Evolutionary conservation across 2,888 invertebrate species (phyloP).

Genomic region (Caenorhabditis uteleia): DNA sequence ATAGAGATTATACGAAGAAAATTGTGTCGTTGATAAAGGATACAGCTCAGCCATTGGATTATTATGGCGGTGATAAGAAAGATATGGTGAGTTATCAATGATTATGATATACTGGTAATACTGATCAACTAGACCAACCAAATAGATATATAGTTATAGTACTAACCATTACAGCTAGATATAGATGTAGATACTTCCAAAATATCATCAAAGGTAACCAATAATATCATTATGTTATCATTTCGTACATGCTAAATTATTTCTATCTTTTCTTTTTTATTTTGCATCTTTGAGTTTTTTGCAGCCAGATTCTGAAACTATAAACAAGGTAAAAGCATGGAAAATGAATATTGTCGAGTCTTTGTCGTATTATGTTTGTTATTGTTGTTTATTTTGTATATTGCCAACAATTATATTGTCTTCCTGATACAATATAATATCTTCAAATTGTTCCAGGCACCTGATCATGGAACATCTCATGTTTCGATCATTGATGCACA

Average conservation of each 20-base stretch:
- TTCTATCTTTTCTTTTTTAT: slow-evolving; percentile 2
- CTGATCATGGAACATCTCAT: slow-evolving; percentile 86
- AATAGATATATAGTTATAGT: neutral
- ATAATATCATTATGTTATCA: slow-evolving; percentile 11
- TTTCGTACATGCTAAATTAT: neutral
- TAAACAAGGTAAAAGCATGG: slow-evolving; percentile 36
- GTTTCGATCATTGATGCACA: slow-evolving; percentile 80
- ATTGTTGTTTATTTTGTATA: slow-evolving; percentile 5
- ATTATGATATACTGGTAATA: neutral
- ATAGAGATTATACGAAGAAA: slow-evolving; percentile 53
- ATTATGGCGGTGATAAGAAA: slow-evolving; percentile 71
- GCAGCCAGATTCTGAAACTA: slow-evolving; percentile 35
- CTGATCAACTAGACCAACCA: neutral
- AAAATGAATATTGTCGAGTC: slow-evolving; percentile 19
- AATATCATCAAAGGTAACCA: slow-evolving; percentile 5
- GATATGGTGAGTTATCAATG: slow-evolving; percentile 27
- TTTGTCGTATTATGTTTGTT: slow-evolving; percentile 64
- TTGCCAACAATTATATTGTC: slow-evolving; percentile 46
- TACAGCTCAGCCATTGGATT: slow-evolving; percentile 59
- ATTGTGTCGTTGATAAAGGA: slow-evolving; percentile 56
- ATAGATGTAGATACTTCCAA: slow-evolving; percentile 15
- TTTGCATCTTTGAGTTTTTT: slow-evolving; percentile 7
- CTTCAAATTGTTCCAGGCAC: slow-evolving; percentile 66
- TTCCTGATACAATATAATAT: slow-evolving; percentile 61
- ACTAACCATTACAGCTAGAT: neutral